Base-by-base conservation (phyloP, 2,888 invertebrate species). In the Ethmia dodecea region DNA sequence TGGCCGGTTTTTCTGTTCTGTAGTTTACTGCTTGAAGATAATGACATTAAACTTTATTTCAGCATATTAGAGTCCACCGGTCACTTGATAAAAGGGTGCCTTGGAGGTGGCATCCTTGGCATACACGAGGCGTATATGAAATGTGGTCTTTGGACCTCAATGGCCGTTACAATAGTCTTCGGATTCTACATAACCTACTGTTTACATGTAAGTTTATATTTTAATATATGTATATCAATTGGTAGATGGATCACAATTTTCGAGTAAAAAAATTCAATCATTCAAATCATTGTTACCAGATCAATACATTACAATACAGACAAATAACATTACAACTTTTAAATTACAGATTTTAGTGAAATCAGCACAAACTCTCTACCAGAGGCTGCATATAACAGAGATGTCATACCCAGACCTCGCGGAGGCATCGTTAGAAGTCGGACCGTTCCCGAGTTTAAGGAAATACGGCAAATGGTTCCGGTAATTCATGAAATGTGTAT, bases 101-200 rank as follows among this genome's bases (percentile, higher is more conserved):
- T 86, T 0, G 84, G 84, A 0, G 81, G 78, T 0, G 84, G 84
- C 0, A 72, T 86, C 8, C 49, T 86, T 15, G 81, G 81, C 1
- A 75, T 83, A n/a, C 84, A 81, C 38, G 83, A 81, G 35, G 83
- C 83, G 0, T 84, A 66, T 37, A 79, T 72, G 79, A 79, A 81
- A 22, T 62, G 69, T 13, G 84, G 84, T 0, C 59, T 86, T 0
- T 84, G 81, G 81, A 75, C 77, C 0, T 61, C 79, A 0, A 31
- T 83, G 0, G 35, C 71, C 0, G 45, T 72, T 3, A 83, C 79
- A 0, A 37, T 86, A 0, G 42, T 70, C 6, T 81, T 83, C 33
- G 84, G 83, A 2, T 57, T 80, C 18, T 81, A 83, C 31, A 77
- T 83, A 31, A 71, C 78, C 0, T 83, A 83, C 43, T 83, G 84